Evolutionary conservation across 1,140 invertebrate genomes (phyloP).

Genomic region (Steinernema khuongi): DNA sequence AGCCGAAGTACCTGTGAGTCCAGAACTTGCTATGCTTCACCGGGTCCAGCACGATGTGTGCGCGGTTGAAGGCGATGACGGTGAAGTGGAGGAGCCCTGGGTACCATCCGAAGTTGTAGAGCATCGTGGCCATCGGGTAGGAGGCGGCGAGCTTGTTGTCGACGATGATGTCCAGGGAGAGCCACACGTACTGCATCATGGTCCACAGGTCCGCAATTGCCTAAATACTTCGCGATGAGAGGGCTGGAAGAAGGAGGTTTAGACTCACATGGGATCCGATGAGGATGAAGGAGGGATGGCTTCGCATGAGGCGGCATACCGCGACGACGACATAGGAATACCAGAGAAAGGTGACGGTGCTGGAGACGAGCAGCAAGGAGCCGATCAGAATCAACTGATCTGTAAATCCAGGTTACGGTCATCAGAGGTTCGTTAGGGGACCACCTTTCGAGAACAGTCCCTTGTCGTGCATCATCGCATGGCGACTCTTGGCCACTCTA

Average conservation of each 20-base stretch:
- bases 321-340: neutral
- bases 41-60: neutral
- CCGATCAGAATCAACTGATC: neutral
- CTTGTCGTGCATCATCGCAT: neutral
- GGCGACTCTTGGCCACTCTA: too few relatives aligned
- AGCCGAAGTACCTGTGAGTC: neutral
- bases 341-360: neutral
- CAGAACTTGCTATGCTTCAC: neutral
- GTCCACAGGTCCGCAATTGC: neutral
- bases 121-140: neutral
- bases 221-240: neutral
- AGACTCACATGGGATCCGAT: neutral
- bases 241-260: neutral
- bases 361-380: neutral
- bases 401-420: neutral
- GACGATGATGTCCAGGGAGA: neutral
- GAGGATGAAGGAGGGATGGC: neutral
- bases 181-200: constrained; percentile 5
- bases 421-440: neutral
- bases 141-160: neutral
- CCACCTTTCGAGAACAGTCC: neutral
- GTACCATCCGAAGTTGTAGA: constrained; percentile 6
- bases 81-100: neutral
- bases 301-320: neutral
- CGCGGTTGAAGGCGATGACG: neutral